phyloP scores from a whole-genome alignment of 2,113 vertebrate species.

The Perca fluviatilis region DNA sequence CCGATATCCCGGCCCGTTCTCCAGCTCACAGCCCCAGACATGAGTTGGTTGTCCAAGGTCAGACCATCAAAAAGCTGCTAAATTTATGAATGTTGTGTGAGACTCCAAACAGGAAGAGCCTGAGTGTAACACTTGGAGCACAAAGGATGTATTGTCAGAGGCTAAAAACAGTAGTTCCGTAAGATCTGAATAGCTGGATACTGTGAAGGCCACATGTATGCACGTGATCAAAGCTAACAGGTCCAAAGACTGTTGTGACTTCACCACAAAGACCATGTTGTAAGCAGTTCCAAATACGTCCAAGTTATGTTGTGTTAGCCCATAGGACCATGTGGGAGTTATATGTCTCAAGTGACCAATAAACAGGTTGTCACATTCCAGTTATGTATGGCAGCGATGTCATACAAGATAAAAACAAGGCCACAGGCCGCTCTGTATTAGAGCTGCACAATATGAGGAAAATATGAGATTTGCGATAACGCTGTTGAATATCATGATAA shows the following conservation, averaged over 20 bases:
- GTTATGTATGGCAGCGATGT: slow-evolving; percentile 38
- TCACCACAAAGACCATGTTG: slow-evolving; percentile 36
- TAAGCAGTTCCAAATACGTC: slow-evolving; percentile 52
- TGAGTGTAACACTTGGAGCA: slow-evolving; percentile 19
- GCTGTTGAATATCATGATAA: too few relatives aligned
- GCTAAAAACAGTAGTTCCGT: slow-evolving; percentile 7
- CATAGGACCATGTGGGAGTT: slow-evolving; percentile 32
- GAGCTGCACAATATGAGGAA: too few relatives aligned
- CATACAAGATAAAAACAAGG: slow-evolving; percentile 17
- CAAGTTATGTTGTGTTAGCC: slow-evolving; percentile 24
- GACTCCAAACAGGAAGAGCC: slow-evolving; percentile 44
- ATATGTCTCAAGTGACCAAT: slow-evolving; percentile 67
- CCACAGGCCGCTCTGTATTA: background rate
- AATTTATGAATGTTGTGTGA: slow-evolving; percentile 65
- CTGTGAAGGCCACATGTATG: background rate
- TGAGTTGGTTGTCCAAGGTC: slow-evolving; percentile 60
- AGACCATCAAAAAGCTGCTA: slow-evolving; percentile 56
- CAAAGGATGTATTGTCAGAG: slow-evolving; percentile 34
- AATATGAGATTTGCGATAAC: too few relatives aligned
- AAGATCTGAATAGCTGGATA: background rate
- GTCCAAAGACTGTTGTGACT: slow-evolving; percentile 11
- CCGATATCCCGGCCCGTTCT: slow-evolving; percentile 24
- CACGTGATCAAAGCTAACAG: slow-evolving; percentile 10
- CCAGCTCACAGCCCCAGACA: slow-evolving; percentile 12
- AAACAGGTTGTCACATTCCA: slow-evolving; percentile 69